Conservation (phyloP, 2,113 vertebrate genomes). For the Pica pica region DNA sequence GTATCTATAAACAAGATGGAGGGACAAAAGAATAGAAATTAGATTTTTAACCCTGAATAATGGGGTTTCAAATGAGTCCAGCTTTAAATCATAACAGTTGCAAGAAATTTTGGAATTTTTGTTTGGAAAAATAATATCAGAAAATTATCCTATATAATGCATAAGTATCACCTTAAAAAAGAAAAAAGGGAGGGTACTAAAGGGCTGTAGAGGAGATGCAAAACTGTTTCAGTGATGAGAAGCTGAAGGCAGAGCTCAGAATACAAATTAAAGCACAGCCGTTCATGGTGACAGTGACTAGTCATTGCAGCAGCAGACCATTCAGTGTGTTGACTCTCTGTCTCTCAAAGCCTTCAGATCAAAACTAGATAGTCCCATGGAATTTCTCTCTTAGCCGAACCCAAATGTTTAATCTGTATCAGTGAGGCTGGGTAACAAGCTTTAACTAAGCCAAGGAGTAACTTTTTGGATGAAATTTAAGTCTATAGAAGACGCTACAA, state of each 20-base stretch:
- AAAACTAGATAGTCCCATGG: not conserved
- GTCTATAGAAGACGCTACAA: not conserved
- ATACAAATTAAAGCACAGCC: not conserved
- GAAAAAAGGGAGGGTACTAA: accelerated
- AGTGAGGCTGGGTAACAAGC: not conserved
- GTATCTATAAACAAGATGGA: not conserved
- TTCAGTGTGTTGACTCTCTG: not conserved
- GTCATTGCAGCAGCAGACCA: not conserved
- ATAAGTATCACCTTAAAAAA: not conserved
- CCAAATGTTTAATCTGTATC: not conserved
- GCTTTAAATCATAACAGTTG: not conserved
- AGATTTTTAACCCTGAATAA: not conserved
- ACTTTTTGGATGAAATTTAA: not conserved
- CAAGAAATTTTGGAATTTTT: not conserved
- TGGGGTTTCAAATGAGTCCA: not conserved
- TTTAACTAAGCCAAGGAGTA: not conserved
- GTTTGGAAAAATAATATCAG: not conserved
- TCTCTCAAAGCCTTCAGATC: not conserved
- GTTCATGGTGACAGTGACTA: not conserved
- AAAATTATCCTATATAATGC: not conserved
- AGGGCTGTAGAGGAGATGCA: not conserved
- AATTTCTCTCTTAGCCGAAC: not conserved
- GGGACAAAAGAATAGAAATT: not conserved
- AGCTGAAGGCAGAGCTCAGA: not conserved
- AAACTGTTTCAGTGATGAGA: not conserved